Base-by-base conservation (phyloP, 2,888 invertebrate species). In the Calliopum simillimum region DNA sequence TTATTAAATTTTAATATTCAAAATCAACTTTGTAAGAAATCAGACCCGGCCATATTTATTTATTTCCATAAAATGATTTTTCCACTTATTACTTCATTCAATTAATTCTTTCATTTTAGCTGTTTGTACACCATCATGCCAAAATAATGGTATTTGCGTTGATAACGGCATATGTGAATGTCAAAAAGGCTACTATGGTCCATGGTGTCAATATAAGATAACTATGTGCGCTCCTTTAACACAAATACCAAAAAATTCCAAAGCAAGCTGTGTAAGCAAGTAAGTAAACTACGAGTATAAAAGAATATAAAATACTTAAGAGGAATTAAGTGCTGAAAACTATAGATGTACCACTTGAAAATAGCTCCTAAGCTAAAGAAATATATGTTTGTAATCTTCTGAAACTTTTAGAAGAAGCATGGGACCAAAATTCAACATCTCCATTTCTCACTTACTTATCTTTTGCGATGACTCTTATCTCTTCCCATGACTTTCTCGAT, bases 131-230 rank as follows among this genome's bases (percentile, higher is more conserved):
- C 93, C 93, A 0, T 87, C 89, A 0, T 97, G 96, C 83, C 88
- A 91, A 81, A 95, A 96, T 85, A 92, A 90, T 67, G 96, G 96
- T 1, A 91, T 93, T 63, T 97, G 96, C 80, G 83, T 92, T 3
- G 88, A 89, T 33, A 92, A 93, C 0, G 92, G 94, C 81, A 87
- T 90, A 0, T 97, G 96, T 80, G 86, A 90, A 51, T 97, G 96
- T 78, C 89, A 92, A 0, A 88, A 90, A 61, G 91, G 91, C 80
- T 95, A 88, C 85, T 88, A 89, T 55, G 95, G 95, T 4, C 89
- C 90, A 0, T 89, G 89, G 78, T 95, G 95, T 80, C 92, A 95
- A 86, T 90, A 89, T 74, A 91, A 92, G 82, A 91, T 90, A 80
- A 90, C 90, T 71, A 91, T 92, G 0, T 94, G 94, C 78, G 85